Conservation (phyloP, 2,797 vertebrate genomes). For the Peromyscus nudipes region DNA sequence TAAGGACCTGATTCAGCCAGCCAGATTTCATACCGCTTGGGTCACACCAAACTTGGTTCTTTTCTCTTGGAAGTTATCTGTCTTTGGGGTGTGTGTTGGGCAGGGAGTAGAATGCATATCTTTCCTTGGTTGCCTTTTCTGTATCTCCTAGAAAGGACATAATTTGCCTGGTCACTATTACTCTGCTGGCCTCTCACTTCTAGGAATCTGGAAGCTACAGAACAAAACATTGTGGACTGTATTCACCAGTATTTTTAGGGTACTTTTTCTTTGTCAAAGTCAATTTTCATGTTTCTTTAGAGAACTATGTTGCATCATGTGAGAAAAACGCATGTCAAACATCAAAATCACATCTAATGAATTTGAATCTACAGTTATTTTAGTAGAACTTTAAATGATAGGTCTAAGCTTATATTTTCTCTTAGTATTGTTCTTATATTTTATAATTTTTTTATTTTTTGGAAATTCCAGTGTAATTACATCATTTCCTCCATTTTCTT, state of each 20-base stretch:
- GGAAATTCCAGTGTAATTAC: background rate
- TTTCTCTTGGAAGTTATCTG: conserved; percentile 7
- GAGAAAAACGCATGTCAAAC: background rate
- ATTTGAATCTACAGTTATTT: conserved; percentile 19
- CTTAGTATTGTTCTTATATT: background rate
- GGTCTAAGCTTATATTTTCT: background rate
- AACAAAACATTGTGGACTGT: background rate
- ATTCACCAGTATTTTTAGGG: background rate
- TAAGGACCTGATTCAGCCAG: background rate
- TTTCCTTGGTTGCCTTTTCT: conserved; percentile 41
- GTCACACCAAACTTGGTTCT: conserved; percentile 3
- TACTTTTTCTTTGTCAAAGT: background rate
- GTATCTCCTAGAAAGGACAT: background rate
- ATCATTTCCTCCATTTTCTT: background rate
- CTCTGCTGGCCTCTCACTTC: background rate
- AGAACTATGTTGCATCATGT: background rate
- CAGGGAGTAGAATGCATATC: background rate
- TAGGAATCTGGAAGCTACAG: conserved; percentile 29
- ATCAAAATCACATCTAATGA: background rate
- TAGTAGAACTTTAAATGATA: background rate
- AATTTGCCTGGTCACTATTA: background rate
- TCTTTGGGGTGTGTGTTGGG: background rate
- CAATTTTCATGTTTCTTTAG: background rate
- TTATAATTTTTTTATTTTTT: background rate
- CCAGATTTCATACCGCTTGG: conserved; percentile 4